Conservation (phyloP, 2,888 invertebrate genomes). For the Teinopalpus imperialis region DNA sequence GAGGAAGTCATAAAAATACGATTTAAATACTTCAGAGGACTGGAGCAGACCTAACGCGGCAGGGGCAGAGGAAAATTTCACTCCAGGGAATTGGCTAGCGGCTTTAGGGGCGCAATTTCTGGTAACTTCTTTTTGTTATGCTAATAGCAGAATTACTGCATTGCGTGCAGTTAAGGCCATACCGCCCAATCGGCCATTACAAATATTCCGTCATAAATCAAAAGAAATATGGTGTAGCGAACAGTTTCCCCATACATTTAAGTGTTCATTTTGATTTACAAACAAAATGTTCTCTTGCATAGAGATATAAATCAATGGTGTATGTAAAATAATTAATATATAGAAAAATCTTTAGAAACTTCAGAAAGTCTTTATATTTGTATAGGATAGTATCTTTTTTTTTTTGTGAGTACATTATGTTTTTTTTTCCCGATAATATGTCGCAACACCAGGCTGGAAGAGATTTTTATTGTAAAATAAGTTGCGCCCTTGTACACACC, state of each 20-base stretch:
- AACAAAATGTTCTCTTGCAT: too few species aligned
- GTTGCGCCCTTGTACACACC: too few species aligned
- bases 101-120: conserved; percentile 3
- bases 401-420: too few species aligned
- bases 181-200: conserved; percentile 5
- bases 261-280: conserved; percentile 1
- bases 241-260: neutral
- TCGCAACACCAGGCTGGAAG: too few species aligned
- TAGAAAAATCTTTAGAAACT: too few species aligned
- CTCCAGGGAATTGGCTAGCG: conserved; percentile 1
- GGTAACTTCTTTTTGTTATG: conserved; percentile 3
- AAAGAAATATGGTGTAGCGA: conserved; percentile 6
- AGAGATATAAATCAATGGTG: too few species aligned
- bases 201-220: conserved; percentile 21
- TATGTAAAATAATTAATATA: too few species aligned
- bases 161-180: conserved; percentile 2
- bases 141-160: conserved; percentile 6
- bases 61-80: conserved; percentile 10
- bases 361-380: too few species aligned
- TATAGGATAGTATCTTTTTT: too few species aligned
- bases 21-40: conserved; percentile 15
- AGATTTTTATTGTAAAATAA: too few species aligned
- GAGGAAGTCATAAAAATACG: conserved; percentile 14
- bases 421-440: too few species aligned
- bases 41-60: neutral